Evolutionary conservation across 2,113 vertebrate genomes (phyloP).

Genomic region (Brachionichthys hirsutus): DNA sequence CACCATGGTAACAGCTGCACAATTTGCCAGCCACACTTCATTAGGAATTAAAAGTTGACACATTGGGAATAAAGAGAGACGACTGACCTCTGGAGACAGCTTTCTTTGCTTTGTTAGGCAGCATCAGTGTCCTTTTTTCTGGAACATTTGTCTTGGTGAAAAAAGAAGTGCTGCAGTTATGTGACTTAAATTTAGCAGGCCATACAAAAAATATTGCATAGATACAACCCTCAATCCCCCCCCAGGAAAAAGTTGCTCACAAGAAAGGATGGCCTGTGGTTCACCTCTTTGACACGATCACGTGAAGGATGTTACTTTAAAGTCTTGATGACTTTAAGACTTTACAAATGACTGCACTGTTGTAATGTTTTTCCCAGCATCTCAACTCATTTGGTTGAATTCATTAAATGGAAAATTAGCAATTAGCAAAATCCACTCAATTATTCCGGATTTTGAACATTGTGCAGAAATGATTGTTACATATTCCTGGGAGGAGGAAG

Average conservation of each 20-base stretch:
- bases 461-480: conserved; percentile 41
- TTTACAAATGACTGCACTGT: too few species aligned
- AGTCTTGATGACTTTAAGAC: too few species aligned
- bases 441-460: conserved; percentile 42
- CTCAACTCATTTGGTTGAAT: background rate
- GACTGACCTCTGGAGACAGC: background rate
- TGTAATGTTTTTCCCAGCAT: too few species aligned
- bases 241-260: too few species aligned
- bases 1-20: conserved; percentile 43
- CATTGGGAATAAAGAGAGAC: conserved; percentile 10
- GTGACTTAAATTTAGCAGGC: too few species aligned
- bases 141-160: conserved; percentile 3
- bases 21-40: conserved; percentile 20
- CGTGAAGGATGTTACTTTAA: too few species aligned
- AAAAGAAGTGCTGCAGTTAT: background rate
- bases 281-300: too few species aligned
- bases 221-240: background rate
- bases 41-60: conserved; percentile 27
- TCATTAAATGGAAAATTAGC: conserved; percentile 13
- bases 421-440: conserved; percentile 29
- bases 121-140: background rate
- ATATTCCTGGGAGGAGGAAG: conserved; percentile 10
- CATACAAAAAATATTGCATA: background rate
- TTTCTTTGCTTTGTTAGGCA: conserved; percentile 12
- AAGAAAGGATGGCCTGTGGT: too few species aligned